Conservation (phyloP, 2,113 vertebrate genomes). For the Esox niger region DNA sequence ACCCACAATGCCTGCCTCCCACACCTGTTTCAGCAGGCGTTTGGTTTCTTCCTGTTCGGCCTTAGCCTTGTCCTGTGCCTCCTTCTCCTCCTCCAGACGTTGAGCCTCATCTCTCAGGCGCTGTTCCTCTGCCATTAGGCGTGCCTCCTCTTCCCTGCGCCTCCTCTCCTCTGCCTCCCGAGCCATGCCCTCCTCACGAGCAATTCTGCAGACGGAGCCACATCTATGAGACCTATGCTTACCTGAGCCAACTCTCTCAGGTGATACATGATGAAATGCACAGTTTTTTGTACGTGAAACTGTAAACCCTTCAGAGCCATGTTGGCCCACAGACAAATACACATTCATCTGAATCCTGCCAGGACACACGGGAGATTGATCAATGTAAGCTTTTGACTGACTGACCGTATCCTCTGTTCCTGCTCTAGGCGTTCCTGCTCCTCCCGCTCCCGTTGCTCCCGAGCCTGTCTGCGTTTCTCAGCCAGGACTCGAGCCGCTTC, state of each 20-base stretch:
- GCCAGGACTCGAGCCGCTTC: constrained; percentile 85
- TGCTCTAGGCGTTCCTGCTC: constrained; percentile 86
- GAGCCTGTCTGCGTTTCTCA: constrained; percentile 88
- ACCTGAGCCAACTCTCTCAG: not conserved
- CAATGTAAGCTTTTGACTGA: too few species aligned
- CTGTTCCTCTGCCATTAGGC: constrained; percentile 72
- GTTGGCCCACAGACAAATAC: not conserved
- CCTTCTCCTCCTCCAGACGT: constrained; percentile 65
- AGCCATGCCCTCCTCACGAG: constrained; percentile 79
- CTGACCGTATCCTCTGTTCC: constrained; percentile 82
- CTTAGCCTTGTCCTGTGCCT: constrained; percentile 68
- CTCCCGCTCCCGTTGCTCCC: constrained; percentile 89
- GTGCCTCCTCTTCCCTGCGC: constrained; percentile 77
- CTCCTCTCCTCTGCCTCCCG: constrained; percentile 80
- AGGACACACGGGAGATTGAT: too few species aligned
- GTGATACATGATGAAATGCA: not conserved
- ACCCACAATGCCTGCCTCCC: not conserved
- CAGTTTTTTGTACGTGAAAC: not conserved
- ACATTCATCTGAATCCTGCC: not conserved
- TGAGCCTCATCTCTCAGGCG: constrained; percentile 66
- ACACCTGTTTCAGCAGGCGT: constrained; percentile 91
- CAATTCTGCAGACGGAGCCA: constrained; percentile 58
- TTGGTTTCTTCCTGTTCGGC: constrained; percentile 84
- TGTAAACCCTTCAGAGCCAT: not conserved
- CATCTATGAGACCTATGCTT: not conserved